These are phyloP conservation scores for Sminthurides aquaticus DNA, from an alignment of 2,888 invertebrate species.

Conservation along the genomic window DNA sequence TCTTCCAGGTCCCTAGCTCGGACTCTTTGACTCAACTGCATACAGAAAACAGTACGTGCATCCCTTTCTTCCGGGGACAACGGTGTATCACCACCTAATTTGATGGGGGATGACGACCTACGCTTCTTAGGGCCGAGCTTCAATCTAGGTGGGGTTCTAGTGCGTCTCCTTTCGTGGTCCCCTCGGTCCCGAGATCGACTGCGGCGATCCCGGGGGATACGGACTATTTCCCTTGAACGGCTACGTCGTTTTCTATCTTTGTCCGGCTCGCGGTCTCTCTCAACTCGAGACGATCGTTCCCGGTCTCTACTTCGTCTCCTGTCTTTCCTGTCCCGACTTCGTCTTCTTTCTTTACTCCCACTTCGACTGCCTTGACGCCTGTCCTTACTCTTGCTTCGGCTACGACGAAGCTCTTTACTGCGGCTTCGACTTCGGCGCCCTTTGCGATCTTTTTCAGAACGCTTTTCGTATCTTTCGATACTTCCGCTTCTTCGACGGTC, in stretches of 20 bases:
- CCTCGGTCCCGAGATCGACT: conserved; percentile 23
- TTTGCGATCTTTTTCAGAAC: conserved; percentile 32
- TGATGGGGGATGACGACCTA: conserved; percentile 35
- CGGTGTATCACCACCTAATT: conserved; percentile 39
- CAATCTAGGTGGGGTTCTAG: conserved; percentile 47
- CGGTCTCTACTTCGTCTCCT: conserved; percentile 44
- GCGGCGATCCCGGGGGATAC: conserved; percentile 39
- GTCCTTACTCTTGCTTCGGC: conserved; percentile 40
- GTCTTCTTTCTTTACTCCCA: conserved; percentile 37
- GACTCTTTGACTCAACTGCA: conserved; percentile 93
- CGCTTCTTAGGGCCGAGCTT: conserved; percentile 32
- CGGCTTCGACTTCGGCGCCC: conserved; percentile 37
- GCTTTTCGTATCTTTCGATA: conserved; percentile 36
- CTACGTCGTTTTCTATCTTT: conserved; percentile 46
- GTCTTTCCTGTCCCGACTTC: conserved; percentile 22
- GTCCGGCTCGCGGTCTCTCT: conserved; percentile 39
- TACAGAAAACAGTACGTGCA: conserved; percentile 96
- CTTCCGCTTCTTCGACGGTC: conserved; percentile 44
- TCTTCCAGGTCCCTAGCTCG: conserved; percentile 92
- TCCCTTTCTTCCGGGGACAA: conserved; percentile 95
- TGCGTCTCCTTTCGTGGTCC: conserved; percentile 25
- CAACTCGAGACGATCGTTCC: conserved; percentile 40
- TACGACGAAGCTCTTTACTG: conserved; percentile 37
- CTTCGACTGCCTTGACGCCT: conserved; percentile 32
- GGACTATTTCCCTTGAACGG: conserved; percentile 41